phyloP scores from a whole-genome alignment of 1,140 invertebrate species.

The Rhagoletis pomonella region DNA sequence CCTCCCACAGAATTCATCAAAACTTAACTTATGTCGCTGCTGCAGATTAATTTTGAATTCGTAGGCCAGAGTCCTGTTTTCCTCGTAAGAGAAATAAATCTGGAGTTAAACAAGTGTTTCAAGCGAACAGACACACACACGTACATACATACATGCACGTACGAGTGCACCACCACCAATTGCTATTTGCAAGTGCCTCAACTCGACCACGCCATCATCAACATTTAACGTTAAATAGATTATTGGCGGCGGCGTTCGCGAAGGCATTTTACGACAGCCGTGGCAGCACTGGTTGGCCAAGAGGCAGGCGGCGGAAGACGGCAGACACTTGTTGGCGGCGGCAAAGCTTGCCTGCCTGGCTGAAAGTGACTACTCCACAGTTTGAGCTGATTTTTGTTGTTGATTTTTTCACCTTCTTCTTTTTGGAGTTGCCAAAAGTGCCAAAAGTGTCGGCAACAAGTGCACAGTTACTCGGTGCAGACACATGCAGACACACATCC shows the following conservation, averaged over 20 bases:
- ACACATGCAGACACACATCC: background rate
- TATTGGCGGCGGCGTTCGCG: conserved; percentile 5
- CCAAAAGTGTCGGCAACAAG: conserved; percentile 52
- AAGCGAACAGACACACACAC: background rate
- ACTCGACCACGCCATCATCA: conserved; percentile 34
- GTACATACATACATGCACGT: background rate
- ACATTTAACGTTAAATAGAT: conserved; percentile 30
- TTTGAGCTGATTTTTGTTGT: background rate
- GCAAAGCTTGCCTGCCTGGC: background rate
- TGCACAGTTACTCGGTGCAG: background rate
- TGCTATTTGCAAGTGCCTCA: background rate
- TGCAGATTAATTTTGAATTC: too few relatives aligned
- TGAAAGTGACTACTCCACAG: background rate
- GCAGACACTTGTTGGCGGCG: background rate
- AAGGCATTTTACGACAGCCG: background rate
- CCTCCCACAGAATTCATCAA: too few relatives aligned
- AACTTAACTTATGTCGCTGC: too few relatives aligned
- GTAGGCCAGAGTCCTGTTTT: too few relatives aligned
- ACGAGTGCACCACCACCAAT: too few relatives aligned
- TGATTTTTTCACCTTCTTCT: background rate
- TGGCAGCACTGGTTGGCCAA: background rate
- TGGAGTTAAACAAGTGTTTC: too few relatives aligned
- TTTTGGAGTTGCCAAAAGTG: conserved; percentile 17
- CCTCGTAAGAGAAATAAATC: too few relatives aligned
- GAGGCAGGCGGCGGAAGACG: background rate